Evolutionary conservation across 2,113 vertebrate genomes (phyloP).

Genomic region (Tonatia bakeri): DNA sequence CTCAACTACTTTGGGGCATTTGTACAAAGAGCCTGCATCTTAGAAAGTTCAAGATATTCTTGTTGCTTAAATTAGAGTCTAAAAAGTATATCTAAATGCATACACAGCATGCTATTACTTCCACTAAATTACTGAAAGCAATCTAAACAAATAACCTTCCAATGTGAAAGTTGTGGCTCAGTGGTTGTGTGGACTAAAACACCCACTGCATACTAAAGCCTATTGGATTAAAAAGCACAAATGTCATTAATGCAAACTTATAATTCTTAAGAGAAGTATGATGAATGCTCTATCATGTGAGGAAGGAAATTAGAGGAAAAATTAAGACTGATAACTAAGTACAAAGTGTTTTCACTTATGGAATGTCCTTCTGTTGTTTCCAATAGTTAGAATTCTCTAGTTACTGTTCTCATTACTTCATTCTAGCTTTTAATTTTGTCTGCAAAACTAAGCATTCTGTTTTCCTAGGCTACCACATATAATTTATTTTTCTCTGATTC

Average conservation of each 20-base stretch:
- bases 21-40: slow-evolving; percentile 27
- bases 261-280: slow-evolving; percentile 18
- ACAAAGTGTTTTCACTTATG: not conserved
- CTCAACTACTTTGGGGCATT: not conserved
- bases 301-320: slow-evolving; percentile 28
- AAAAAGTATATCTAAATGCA: slow-evolving; percentile 76
- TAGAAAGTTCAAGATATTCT: slow-evolving; percentile 72
- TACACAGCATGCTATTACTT: slow-evolving; percentile 78
- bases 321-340: slow-evolving; percentile 51
- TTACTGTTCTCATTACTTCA: not conserved
- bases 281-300: slow-evolving; percentile 48
- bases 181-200: slow-evolving; percentile 43
- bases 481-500: slow-evolving; percentile 35
- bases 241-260: slow-evolving; percentile 40
- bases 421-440: not conserved
- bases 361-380: not conserved
- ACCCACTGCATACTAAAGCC: slow-evolving; percentile 59
- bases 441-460: not conserved
- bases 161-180: slow-evolving; percentile 63
- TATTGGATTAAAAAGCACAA: slow-evolving; percentile 19
- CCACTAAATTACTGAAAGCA: slow-evolving; percentile 76
- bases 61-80: slow-evolving; percentile 76
- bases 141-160: slow-evolving; percentile 75
- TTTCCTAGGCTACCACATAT: not conserved
- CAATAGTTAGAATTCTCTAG: not conserved